These are phyloP conservation scores for Aurelia aurita complex sp. Pacific DNA, from an alignment of 30 jellyfish, hydroid and myxozoan genomes.

Conservation along the genomic window DNA sequence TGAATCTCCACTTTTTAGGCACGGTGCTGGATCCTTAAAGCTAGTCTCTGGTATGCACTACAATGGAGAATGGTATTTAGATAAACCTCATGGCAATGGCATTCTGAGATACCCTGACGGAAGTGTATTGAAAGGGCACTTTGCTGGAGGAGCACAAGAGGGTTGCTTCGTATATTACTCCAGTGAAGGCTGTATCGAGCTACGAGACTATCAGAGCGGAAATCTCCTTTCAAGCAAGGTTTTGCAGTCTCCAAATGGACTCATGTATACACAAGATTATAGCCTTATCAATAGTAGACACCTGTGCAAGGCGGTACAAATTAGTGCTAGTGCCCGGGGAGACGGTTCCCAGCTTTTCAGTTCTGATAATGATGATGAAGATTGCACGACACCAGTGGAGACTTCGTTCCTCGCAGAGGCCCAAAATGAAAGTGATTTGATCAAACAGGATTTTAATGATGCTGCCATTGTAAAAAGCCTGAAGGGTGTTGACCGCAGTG, in stretches of 20 bases:
- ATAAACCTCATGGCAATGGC: conserved; percentile 51
- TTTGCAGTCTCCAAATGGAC: no score
- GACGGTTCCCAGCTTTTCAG: no score
- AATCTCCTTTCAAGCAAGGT: neutral
- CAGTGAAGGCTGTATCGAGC: conserved; percentile 15
- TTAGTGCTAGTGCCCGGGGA: no score
- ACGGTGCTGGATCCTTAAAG: conserved; percentile 33
- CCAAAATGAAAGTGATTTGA: no score
- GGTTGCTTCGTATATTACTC: conserved; percentile 26
- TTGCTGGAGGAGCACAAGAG: conserved; percentile 39
- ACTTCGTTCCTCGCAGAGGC: no score
- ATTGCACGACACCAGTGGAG: neutral
- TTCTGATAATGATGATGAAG: neutral
- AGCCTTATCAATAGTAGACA: no score
- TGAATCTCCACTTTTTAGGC: neutral
- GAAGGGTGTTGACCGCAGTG: neutral
- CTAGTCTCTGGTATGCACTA: conserved; percentile 43
- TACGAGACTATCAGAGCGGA: conserved; percentile 27
- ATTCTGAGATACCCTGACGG: conserved; percentile 37
- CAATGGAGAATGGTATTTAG: conserved; percentile 44
- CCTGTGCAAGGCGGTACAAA: no score
- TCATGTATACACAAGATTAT: no score
- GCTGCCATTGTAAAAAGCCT: neutral
- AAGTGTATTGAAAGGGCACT: conserved; percentile 42
- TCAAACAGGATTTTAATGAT: no score